These are phyloP conservation scores for Aspidapion aeneum DNA, from an alignment of 2,888 invertebrate genomes.

Conservation along the genomic window DNA sequence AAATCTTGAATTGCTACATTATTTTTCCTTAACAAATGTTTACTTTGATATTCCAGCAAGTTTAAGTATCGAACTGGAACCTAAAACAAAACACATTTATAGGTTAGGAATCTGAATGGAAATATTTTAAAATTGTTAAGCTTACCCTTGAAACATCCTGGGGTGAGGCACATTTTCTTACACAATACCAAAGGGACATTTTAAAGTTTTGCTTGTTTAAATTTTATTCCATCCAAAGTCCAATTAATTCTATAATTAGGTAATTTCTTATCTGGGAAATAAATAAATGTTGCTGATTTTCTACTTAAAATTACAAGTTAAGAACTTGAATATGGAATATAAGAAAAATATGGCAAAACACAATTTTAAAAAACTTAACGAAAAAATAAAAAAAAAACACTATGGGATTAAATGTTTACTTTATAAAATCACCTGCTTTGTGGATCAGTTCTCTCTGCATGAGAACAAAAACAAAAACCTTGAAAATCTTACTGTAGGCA, in stretches of 20 bases:
- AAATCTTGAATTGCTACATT: slow-evolving; percentile 88
- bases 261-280: neutral
- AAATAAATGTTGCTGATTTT: neutral
- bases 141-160: slow-evolving; percentile 31
- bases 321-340: too few species aligned
- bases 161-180: slow-evolving; percentile 29
- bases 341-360: too few species aligned
- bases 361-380: too few species aligned
- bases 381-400: too few species aligned
- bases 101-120: neutral
- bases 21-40: slow-evolving; percentile 81
- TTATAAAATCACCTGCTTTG: too few species aligned
- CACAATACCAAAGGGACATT: slow-evolving; percentile 34
- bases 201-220: neutral
- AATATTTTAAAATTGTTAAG: neutral
- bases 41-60: slow-evolving; percentile 96
- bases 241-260: too few species aligned
- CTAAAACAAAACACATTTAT: slow-evolving; percentile 26
- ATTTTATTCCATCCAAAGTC: neutral
- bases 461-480: too few species aligned
- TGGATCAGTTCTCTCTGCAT: too few species aligned
- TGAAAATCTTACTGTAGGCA: too few species aligned
- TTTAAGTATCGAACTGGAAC: slow-evolving; percentile 67
- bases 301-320: too few species aligned
- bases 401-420: too few species aligned